A percentile compares a stretch with the other conserved stretches of the same genome.
phyloP scores from a whole-genome alignment of 1,140 invertebrate genomes.

The Pectinophora gossypiella region DNA sequence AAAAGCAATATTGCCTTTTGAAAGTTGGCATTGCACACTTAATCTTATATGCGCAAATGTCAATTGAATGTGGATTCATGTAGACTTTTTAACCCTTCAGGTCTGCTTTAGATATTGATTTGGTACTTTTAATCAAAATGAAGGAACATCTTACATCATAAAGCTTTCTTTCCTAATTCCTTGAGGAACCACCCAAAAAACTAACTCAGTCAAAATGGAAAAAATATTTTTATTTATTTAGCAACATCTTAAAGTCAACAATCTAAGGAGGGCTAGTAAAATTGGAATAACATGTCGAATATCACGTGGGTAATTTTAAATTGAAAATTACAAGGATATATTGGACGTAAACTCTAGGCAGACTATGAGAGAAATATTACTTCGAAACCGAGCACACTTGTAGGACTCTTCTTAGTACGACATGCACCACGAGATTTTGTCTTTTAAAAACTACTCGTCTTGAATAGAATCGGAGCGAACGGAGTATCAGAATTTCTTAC shows the following conservation, averaged over 20 bases:
- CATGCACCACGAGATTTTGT: neutral
- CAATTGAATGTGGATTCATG: too few species aligned
- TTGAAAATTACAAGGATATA: neutral
- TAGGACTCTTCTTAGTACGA: neutral
- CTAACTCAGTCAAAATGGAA: slow-evolving; percentile 29
- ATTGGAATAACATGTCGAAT: slow-evolving; percentile 29
- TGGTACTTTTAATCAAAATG: too few species aligned
- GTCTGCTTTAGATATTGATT: too few species aligned
- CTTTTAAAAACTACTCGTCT: neutral
- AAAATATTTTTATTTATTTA: slow-evolving; percentile 13
- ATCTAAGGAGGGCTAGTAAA: slow-evolving; percentile 6
- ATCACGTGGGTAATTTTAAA: slow-evolving; percentile 16
- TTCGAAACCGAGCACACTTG: neutral
- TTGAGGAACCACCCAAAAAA: neutral
- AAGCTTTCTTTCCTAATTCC: too few species aligned
- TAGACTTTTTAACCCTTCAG: too few species aligned
- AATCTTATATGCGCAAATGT: neutral
- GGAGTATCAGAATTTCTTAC: neutral
- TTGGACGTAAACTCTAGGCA: too few species aligned
- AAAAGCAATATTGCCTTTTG: too few species aligned
- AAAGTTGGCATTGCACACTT: neutral
- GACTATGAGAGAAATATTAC: too few species aligned
- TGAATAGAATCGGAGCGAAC: neutral
- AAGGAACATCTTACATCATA: too few species aligned
- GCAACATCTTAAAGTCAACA: neutral